Evolutionary conservation across 2,113 vertebrate species (phyloP), one percentile per base, ranked within the genome.

Genomic region (Craseonycteris thonglongyai): DNA sequence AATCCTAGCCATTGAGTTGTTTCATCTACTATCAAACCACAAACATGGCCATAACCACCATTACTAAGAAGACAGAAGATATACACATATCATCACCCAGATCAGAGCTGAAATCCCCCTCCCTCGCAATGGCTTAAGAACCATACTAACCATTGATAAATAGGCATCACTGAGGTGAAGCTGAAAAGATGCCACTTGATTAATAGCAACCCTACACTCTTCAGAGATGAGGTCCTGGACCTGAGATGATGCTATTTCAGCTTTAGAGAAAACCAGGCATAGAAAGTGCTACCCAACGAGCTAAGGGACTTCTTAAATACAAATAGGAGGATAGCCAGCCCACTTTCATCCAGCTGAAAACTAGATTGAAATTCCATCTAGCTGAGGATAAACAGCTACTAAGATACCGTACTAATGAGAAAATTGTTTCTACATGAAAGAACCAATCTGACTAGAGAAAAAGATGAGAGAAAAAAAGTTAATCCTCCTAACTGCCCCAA

Each of bases 91-190:
- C 47, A 59, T 72, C 26, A 26, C 33, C 40, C 40, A 26, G 16
- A 71, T 42, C 33, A 79, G 33, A 86, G 22, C 19, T 54, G 16
- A 91, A 61, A 30, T n/a, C n/a, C n/a, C n/a, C 26, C 14, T 88
- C 26, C 63, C 33, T 58, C 22, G 24, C 0, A 61, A 61, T n/a
- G 8, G 9, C 33, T 59, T 10, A 45, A 80, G 59, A 85, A 83
- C 2, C 47, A 76, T 91, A 97, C 96, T 87, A 65, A 97, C 95
- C 95, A 96, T 87, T 21, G 38, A 88, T 49, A 95, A 91, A 65
- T 97, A 97, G 28, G 82, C 90, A 76, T 87, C 87, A 85, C 95
- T 93, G 68, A 86, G 1, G 4, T 83, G 42, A 40, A 97, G 59
- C 42, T 83, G 30, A 30, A 59, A 86, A 82, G 95, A 54, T 69